These are phyloP conservation scores for Atractosteus spatula DNA, from an alignment of 2,113 vertebrate genomes.

Conservation along the genomic window DNA sequence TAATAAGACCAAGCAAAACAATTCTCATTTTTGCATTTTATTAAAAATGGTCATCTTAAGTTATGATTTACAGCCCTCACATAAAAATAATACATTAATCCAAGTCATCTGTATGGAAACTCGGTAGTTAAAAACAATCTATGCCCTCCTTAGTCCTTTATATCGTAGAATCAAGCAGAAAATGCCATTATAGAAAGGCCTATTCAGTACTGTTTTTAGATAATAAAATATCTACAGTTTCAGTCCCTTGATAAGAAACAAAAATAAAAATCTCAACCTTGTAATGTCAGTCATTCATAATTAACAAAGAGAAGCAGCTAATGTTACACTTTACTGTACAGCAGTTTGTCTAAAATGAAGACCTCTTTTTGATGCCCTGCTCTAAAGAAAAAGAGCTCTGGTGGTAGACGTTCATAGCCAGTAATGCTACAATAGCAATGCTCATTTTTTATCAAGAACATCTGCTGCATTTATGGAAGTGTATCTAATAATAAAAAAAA, in stretches of 20 bases:
- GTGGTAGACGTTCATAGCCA: constrained; percentile 23
- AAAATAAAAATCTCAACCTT: no score
- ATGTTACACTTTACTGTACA: no score
- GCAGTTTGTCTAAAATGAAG: no score
- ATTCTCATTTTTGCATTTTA: not conserved
- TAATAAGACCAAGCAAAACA: not conserved
- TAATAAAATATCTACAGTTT: no score
- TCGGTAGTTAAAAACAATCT: not conserved
- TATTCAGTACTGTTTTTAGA: no score
- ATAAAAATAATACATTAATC: constrained; percentile 1
- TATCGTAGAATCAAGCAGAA: not conserved
- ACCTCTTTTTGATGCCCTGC: no score
- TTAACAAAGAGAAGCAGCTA: no score
- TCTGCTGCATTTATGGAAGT: not conserved
- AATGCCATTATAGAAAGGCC: not conserved
- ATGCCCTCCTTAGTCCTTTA: not conserved
- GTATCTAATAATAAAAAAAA: no score
- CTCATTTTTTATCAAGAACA: constrained; percentile 14
- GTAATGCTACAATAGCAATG: constrained; percentile 11
- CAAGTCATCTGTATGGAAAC: not conserved
- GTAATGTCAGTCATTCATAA: no score
- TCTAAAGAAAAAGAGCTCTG: no score
- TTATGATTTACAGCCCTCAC: not conserved
- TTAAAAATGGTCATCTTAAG: not conserved
- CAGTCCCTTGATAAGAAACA: no score